Conservation (phyloP, 2,888 invertebrate species). For the Apotomis betuletana region DNA sequence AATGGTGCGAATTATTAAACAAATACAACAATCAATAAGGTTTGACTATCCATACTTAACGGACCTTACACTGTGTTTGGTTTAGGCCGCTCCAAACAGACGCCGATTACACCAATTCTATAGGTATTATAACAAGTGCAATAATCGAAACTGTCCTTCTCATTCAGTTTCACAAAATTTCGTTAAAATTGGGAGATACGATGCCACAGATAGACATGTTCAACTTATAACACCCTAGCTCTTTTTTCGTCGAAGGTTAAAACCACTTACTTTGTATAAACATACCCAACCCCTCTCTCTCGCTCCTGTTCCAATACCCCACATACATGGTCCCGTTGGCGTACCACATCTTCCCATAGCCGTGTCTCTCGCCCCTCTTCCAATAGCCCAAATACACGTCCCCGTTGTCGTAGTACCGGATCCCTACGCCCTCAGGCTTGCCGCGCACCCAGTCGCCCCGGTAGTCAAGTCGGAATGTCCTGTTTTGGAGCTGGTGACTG, state of each 20-base stretch:
- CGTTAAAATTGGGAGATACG: no score
- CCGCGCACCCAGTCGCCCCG: conserved; percentile 85
- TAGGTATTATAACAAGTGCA: no score
- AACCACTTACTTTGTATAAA: conserved; percentile 73
- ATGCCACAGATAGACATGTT: no score
- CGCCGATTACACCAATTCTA: no score
- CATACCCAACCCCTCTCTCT: conserved; percentile 81
- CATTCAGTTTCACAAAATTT: no score
- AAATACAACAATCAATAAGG: no score
- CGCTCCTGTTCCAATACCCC: conserved; percentile 83
- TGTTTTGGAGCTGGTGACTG: conserved; percentile 66
- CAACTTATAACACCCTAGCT: no score
- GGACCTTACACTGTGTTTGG: no score
- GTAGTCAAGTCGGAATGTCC: conserved; percentile 77
- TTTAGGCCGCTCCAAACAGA: no score
- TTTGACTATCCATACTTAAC: no score
- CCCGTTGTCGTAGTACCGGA: conserved; percentile 81
- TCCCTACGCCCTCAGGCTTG: conserved; percentile 83
- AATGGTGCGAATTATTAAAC: no score
- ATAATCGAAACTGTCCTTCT: no score
- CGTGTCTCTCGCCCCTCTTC: conserved; percentile 76
- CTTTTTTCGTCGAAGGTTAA: background rate
- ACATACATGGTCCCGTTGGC: conserved; percentile 83
- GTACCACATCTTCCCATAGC: conserved; percentile 86
- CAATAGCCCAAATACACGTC: conserved; percentile 85